Evolutionary conservation across 2,888 invertebrate species (phyloP), one percentile per base, ranked within the genome.

Genomic region (Pyralis farinalis): DNA sequence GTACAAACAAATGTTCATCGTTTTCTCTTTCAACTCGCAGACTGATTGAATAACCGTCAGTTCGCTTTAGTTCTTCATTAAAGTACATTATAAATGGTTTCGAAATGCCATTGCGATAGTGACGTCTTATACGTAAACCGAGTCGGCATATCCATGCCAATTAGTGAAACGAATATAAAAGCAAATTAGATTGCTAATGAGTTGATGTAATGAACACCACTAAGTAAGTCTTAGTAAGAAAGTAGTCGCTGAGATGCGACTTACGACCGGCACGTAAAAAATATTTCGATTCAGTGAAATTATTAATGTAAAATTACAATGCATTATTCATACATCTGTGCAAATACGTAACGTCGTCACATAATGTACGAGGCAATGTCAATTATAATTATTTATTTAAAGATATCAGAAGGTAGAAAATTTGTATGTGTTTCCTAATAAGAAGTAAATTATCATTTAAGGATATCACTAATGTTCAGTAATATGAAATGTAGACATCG

Each of bases 11-110:
- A 77, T 68, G 55, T 64, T 67, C 57, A 48, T 58, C 65, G 74
- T 68, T 84, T 82, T 81, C 78, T 76, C 76, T 80, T 78, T 71
- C 59, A 62, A 57, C 58, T 58, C 56, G 52, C 53, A 44, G 44
- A 49, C 47, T 45, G 51, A 60, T 68, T 71, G 63, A 56, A 66
- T 71, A 63, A 65, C 47, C 20, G 31, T 32, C 27, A 40, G 34
- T 8, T 43, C 29, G 31, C 8, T 35, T 8, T 1, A 12, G 34
- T 35, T 10, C 7, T 35, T 12, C 10, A 25, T 25, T 27, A 8
- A 25, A 12, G 7, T 25, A 11, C 12, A 12, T 10, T 25, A 16
- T 7, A 27, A 16, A 25, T 38, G 32, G 21, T 25, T 33, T 33
- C 12, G 9, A 16, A 33, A 16, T 33, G 9, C 8, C 6, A 32